phyloP scores from a whole-genome alignment of 2,888 invertebrate genomes.

The Bugulina stolonifera region DNA sequence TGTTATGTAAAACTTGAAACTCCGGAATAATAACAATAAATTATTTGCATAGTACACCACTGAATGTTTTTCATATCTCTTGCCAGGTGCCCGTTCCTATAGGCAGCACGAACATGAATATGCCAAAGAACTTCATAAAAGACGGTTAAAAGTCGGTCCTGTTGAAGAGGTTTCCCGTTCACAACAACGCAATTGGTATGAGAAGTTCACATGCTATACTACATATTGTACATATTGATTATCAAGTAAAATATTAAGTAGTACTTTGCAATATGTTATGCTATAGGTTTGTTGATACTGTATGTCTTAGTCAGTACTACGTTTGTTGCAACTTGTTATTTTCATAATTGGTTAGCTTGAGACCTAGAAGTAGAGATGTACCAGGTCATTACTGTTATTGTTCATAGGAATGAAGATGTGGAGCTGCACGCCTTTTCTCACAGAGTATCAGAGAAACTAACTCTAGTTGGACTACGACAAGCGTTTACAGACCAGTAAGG shows the following conservation, averaged over 20 bases:
- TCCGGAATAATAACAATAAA: too few species aligned
- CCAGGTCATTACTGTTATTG: too few species aligned
- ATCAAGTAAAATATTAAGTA: background rate
- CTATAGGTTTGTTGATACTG: too few species aligned
- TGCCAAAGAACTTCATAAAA: background rate
- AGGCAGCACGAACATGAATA: background rate
- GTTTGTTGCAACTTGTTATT: too few species aligned
- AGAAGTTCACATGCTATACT: background rate
- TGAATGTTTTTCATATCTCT: too few species aligned
- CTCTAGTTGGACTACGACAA: background rate
- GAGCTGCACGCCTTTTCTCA: slow-evolving; percentile 83
- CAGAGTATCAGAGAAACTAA: slow-evolving; percentile 57
- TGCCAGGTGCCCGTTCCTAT: background rate
- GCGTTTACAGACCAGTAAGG: slow-evolving; percentile 1
- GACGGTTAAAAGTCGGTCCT: slow-evolving; percentile 5
- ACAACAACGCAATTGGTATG: slow-evolving; percentile 13
- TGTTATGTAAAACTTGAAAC: too few species aligned
- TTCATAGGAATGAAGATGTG: slow-evolving; percentile 70
- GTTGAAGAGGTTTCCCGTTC: background rate
- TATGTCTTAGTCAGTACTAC: too few species aligned
- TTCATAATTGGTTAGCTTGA: too few species aligned
- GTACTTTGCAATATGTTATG: too few species aligned
- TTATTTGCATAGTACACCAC: too few species aligned
- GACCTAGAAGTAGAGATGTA: too few species aligned
- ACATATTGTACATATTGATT: background rate